phyloP scores from a whole-genome alignment of 2,113 vertebrate genomes.

The Cariama cristata region DNA sequence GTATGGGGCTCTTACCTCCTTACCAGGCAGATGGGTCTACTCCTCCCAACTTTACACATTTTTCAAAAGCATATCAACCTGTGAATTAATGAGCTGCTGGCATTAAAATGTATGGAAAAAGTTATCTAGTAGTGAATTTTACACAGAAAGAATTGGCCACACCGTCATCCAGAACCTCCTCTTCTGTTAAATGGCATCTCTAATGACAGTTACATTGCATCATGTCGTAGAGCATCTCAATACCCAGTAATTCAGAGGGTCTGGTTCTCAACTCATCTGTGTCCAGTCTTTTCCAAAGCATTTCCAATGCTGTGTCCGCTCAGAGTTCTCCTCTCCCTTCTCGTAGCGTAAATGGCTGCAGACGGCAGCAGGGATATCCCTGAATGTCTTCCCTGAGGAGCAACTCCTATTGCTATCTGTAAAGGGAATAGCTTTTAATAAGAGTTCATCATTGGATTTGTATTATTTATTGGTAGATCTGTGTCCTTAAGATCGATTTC shows the following conservation, averaged over 20 bases:
- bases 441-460: not conserved
- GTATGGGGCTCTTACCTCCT: not conserved
- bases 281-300: not conserved
- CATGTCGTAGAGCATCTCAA: not conserved
- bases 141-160: not conserved
- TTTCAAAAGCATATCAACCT: not conserved
- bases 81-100: not conserved
- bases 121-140: not conserved
- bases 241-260: not conserved
- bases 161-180: not conserved
- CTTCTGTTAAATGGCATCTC: not conserved
- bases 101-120: not conserved
- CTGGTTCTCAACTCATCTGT: not conserved
- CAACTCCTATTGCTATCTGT: not conserved
- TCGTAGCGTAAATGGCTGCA: not conserved
- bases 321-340: not conserved
- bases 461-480: not conserved
- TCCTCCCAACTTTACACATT: not conserved
- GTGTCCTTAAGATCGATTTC: not conserved
- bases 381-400: not conserved
- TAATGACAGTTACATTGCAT: not conserved
- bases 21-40: not conserved
- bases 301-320: not conserved
- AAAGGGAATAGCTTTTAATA: not conserved
- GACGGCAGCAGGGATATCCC: not conserved